A percentile compares a stretch with the other conserved stretches of the same genome.
Evolutionary conservation across 2,888 invertebrate genomes (phyloP).

Genomic region (Leptinotarsa rubiginosa): DNA sequence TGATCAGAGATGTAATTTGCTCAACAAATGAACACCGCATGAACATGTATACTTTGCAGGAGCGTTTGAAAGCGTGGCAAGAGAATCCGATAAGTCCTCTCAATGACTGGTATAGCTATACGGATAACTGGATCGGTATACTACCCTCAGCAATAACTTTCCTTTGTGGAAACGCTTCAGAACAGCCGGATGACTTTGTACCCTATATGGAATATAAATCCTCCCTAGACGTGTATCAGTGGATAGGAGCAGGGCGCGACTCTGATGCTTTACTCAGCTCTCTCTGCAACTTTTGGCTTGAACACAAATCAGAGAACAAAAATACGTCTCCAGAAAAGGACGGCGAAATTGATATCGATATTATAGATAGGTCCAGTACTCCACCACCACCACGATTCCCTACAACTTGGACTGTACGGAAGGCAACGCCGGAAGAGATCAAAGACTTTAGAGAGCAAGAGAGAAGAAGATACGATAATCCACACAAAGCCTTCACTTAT

Average conservation of each 20-base stretch:
- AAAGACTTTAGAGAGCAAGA: conserved; percentile 84
- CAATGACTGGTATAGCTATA: conserved; percentile 81
- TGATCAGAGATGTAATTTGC: conserved; percentile 89
- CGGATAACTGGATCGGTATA: conserved; percentile 80
- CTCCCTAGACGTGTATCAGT: conserved; percentile 80
- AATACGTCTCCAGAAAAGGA: conserved; percentile 58
- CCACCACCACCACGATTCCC: conserved; percentile 73
- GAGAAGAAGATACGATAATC: conserved; percentile 84
- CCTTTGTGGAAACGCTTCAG: conserved; percentile 84
- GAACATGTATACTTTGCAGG: conserved; percentile 80
- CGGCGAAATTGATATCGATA: conserved; percentile 62
- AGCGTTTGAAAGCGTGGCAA: conserved; percentile 79
- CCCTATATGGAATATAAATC: conserved; percentile 88
- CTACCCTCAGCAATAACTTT: conserved; percentile 85
- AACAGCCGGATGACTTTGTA: conserved; percentile 87
- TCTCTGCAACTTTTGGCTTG: conserved; percentile 84
- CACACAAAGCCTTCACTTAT: conserved; percentile 88
- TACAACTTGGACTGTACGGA: conserved; percentile 85
- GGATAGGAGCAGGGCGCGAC: conserved; percentile 95
- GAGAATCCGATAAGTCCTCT: conserved; percentile 84
- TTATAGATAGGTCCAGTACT: conserved; percentile 65
- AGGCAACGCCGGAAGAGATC: conserved; percentile 83
- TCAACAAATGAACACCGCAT: conserved; percentile 88
- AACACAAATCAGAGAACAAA: conserved; percentile 69
- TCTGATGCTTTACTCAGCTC: conserved; percentile 82